These are phyloP conservation scores for Parthenolecanium corni DNA, from an alignment of 2,888 invertebrate genomes.

Conservation along the genomic window DNA sequence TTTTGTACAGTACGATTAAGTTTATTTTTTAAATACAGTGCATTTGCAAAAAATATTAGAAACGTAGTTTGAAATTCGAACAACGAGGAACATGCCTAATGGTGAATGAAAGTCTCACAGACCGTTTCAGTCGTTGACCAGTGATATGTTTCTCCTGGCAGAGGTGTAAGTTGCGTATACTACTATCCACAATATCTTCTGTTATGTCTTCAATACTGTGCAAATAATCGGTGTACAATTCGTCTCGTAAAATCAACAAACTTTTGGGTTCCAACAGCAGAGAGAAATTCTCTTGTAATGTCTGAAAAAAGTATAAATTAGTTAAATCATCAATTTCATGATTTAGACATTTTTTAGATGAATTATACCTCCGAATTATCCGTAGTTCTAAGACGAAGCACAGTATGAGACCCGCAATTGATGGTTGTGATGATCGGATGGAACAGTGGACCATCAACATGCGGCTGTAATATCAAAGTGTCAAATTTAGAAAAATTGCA, in stretches of 20 bases:
- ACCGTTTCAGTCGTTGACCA: conserved; percentile 49
- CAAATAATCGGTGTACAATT: conserved; percentile 69
- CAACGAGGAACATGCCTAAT: conserved; percentile 89
- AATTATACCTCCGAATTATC: conserved; percentile 8
- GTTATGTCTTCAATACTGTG: conserved; percentile 70
- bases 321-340: too few species aligned
- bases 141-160: conserved; percentile 47
- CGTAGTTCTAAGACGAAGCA: conserved; percentile 63
- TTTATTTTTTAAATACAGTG: background rate
- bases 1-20: background rate
- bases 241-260: conserved; percentile 69
- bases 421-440: conserved; percentile 86
- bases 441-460: conserved; percentile 90
- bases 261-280: conserved; percentile 81
- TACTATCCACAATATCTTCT: conserved; percentile 51
- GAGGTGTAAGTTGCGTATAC: conserved; percentile 52
- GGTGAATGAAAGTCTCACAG: conserved; percentile 74
- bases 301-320: background rate
- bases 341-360: too few species aligned
- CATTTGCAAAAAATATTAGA: background rate
- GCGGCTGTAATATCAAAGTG: conserved; percentile 49
- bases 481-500: conserved; percentile 2
- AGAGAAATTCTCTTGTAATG: conserved; percentile 45
- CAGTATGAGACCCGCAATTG: conserved; percentile 76
- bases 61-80: conserved; percentile 52